Evolutionary conservation across 2,113 vertebrate genomes (phyloP).

Genomic region (Protobothrops flavoviridis): DNA sequence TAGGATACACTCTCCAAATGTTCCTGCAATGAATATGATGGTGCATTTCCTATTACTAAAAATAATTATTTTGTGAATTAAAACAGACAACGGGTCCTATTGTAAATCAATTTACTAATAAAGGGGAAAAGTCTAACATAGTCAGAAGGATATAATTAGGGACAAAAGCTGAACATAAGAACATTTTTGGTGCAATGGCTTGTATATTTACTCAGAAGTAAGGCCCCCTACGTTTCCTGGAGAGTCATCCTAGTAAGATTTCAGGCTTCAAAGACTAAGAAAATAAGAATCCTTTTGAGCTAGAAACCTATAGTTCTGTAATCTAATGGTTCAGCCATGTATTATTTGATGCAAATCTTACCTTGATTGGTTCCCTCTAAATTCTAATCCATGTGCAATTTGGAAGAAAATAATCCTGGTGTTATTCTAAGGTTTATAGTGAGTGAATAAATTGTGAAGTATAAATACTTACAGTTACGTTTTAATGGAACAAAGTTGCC

Average conservation of each 20-base stretch:
- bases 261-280: background rate
- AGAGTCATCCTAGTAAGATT: background rate
- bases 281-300: background rate
- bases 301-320: background rate
- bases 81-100: background rate
- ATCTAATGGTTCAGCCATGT: background rate
- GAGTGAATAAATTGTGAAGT: background rate
- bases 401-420: background rate
- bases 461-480: background rate
- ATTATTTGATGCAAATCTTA: background rate
- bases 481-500: background rate
- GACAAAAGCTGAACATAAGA: background rate
- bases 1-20: constrained; percentile 79
- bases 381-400: background rate
- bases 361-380: background rate
- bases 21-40: constrained; percentile 70
- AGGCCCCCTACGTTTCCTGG: background rate
- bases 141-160: background rate
- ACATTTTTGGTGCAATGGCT: background rate
- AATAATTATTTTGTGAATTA: background rate
- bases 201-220: background rate
- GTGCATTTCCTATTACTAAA: constrained; percentile 1
- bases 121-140: background rate
- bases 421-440: background rate
- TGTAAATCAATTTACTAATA: background rate